These are phyloP conservation scores for Platichthys stellatus DNA, from an alignment of 2,113 vertebrate genomes.

Conservation along the genomic window DNA sequence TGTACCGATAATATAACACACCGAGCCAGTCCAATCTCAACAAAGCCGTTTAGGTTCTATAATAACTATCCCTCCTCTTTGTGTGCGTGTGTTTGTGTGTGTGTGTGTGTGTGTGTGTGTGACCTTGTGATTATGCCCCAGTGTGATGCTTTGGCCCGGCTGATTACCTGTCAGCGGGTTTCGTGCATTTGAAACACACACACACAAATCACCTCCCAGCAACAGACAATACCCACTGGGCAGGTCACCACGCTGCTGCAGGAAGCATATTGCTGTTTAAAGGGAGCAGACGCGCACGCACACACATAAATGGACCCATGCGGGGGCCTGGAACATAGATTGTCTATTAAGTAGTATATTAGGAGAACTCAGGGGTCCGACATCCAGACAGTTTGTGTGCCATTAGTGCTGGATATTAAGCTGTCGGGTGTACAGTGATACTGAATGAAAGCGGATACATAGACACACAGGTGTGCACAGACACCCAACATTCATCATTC, in stretches of 20 bases:
- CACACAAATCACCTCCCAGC: constrained; percentile 42
- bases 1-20: constrained; percentile 60
- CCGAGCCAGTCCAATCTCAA: constrained; percentile 60
- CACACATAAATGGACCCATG: constrained; percentile 54
- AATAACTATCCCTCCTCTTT: constrained; percentile 51
- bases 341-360: constrained; percentile 70
- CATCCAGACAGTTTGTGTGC: constrained; percentile 64
- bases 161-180: constrained; percentile 84
- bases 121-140: constrained; percentile 74
- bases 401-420: constrained; percentile 60
- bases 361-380: constrained; percentile 57
- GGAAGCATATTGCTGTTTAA: constrained; percentile 67
- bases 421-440: constrained; percentile 36
- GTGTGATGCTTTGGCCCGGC: constrained; percentile 70
- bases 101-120: constrained; percentile 20
- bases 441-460: constrained; percentile 22
- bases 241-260: constrained; percentile 58
- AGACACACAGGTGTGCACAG: constrained; percentile 3
- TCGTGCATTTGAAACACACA: constrained; percentile 60
- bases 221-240: constrained; percentile 66
- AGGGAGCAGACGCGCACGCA: constrained; percentile 18
- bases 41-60: constrained; percentile 63
- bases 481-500: constrained; percentile 55
- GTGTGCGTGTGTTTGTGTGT: background rate
- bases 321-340: constrained; percentile 47